Evolutionary conservation across 2,113 vertebrate genomes (phyloP), one percentile per base, ranked within the genome.

Genomic region (Pogona vitticeps): DNA sequence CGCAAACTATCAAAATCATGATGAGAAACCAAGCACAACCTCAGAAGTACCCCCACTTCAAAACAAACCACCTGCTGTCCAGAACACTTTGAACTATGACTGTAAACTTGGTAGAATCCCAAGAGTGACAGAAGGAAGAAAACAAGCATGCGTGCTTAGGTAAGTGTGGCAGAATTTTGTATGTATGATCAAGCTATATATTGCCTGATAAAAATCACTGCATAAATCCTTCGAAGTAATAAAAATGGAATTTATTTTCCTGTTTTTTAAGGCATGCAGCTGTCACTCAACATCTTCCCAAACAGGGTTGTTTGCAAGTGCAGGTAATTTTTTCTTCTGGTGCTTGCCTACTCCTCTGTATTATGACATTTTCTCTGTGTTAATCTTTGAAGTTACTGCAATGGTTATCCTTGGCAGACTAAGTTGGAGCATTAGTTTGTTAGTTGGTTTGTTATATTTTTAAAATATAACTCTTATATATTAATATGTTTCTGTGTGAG

Each of bases 391-490:
- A 68, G 65, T 81, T 65, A 36, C 28, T 75, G 21, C 8, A n/a
- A 8, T 56, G 58, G 52, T 20, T 90, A 90, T 73, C 38, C 67
- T n/a, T 86, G 87, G 81, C 78, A 85, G 79, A 83, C 85, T 58
- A 76, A 80, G 70, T 84, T 68, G 80, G 58, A 61, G 71, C 67
- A 33, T 75, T 81, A 84, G 84, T 21, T 23, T 61, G 88, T 77
- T 52, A 10, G 46, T 52, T 52, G 46, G 46, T 52, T 52, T 52
- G 46, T 52, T 52, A 10, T 93, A 86, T 92, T 94, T 91, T 78
- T 65, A 86, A 23, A 31, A 52, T 52, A 86, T 52, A 86, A 86
- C 76, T 78, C 91, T 90, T 86, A 61, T 40, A 42, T 40, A 86
- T 63, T 84, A 65, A 84, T 73, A 87, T 78, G 80, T 36, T 71